A percentile compares a stretch with the other conserved stretches of the same genome.
Evolutionary conservation across 2,113 vertebrate genomes (phyloP).

Genomic region (Falcunculus frontatus): DNA sequence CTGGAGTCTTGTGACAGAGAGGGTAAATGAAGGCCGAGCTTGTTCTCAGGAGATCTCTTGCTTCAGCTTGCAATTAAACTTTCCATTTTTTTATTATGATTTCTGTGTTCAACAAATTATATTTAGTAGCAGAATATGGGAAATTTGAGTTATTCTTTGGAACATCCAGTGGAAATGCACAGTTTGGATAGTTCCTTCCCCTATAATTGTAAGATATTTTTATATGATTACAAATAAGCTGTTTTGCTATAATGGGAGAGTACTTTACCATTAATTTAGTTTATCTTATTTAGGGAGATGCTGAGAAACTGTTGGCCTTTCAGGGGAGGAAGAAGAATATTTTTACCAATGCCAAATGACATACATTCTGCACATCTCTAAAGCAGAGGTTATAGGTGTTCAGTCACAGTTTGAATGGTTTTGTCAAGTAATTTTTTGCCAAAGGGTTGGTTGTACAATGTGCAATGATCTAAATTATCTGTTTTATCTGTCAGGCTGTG

Average conservation of each 20-base stretch:
- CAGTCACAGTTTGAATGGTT: background rate
- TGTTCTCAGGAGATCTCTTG: background rate
- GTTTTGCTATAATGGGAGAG: background rate
- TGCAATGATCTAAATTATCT: background rate
- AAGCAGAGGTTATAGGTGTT: background rate
- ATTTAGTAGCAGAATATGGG: background rate
- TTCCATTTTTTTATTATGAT: background rate
- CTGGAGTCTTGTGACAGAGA: slow-evolving; percentile 85
- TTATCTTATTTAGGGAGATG: background rate
- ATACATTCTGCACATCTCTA: background rate
- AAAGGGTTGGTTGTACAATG: background rate
- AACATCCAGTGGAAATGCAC: background rate
- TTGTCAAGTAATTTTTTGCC: background rate
- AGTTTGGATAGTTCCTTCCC: background rate
- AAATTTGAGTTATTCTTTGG: background rate
- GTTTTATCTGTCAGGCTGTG: background rate
- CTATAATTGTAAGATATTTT: background rate
- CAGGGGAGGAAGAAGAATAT: background rate
- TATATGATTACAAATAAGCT: background rate
- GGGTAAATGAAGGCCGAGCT: slow-evolving; percentile 62
- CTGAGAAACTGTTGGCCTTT: background rate
- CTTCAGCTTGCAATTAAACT: background rate
- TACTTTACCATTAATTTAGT: background rate
- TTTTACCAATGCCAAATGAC: background rate
- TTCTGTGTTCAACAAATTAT: background rate